Evolutionary conservation across 1,140 invertebrate species (phyloP).

Genomic region (Paracyclopina nana): DNA sequence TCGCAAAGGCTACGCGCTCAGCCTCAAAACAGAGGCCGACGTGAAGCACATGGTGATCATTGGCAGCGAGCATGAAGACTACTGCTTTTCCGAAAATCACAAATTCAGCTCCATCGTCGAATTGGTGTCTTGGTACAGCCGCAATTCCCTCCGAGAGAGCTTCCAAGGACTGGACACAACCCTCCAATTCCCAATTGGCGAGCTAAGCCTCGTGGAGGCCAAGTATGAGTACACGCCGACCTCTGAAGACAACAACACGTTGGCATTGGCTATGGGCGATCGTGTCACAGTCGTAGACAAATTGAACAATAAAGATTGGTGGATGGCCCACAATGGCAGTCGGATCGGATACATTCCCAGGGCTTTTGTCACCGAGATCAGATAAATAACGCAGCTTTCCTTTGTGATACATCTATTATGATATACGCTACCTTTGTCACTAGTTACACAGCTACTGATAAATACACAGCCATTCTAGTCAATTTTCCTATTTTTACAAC

Average conservation of each 20-base stretch:
- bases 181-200: conserved; percentile 6
- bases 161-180: conserved; percentile 18
- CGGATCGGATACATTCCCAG: background rate
- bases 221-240: background rate
- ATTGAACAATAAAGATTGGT: conserved; percentile 1
- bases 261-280: background rate
- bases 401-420: too few species aligned
- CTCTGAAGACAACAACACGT: background rate
- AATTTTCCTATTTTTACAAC: too few species aligned
- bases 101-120: conserved; percentile 19
- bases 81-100: conserved; percentile 19
- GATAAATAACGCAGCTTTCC: too few species aligned
- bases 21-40: conserved; percentile 18
- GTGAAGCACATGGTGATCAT: conserved; percentile 22
- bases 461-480: too few species aligned
- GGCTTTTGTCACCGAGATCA: background rate
- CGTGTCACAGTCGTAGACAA: conserved; percentile 6
- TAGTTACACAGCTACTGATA: too few species aligned
- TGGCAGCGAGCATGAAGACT: conserved; percentile 19
- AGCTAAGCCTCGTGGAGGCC: background rate
- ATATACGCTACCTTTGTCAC: too few species aligned
- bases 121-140: conserved; percentile 19
- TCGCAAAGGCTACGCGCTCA: conserved; percentile 15
- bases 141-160: conserved; percentile 18
- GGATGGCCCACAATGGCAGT: background rate